A percentile compares a stretch with the other conserved stretches of the same genome.
Evolutionary conservation across 2,113 vertebrate genomes (phyloP).

Genomic region (Pterocles gutturalis): DNA sequence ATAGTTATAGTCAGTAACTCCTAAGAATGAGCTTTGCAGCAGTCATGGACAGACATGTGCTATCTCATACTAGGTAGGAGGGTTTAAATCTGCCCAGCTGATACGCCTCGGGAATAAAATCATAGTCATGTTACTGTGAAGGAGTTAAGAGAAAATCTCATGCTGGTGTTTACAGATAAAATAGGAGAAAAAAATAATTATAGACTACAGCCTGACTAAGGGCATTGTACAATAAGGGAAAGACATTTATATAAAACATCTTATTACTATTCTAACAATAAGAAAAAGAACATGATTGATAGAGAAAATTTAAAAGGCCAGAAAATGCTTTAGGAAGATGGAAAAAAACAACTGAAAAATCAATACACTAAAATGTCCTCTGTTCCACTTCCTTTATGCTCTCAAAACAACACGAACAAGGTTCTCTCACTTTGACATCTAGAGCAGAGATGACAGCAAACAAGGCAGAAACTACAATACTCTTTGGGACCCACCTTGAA

Average conservation of each 20-base stretch:
- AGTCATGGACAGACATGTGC: background rate
- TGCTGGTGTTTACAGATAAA: slow-evolving; percentile 1
- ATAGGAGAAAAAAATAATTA: slow-evolving; percentile 15
- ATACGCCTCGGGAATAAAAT: background rate
- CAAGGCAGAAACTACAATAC: background rate
- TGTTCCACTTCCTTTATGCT: background rate
- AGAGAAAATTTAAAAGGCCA: background rate
- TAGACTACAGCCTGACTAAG: background rate
- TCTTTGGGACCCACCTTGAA: slow-evolving; percentile 30
- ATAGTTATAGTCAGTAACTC: accelerated
- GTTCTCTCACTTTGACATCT: background rate
- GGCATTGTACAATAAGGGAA: slow-evolving; percentile 3
- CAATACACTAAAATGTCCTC: background rate
- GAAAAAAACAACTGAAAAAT: background rate
- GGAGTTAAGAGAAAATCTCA: background rate
- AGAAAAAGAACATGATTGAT: background rate
- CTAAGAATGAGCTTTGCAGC: background rate
- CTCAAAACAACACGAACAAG: background rate
- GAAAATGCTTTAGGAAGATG: slow-evolving; percentile 4
- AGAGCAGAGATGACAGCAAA: slow-evolving; percentile 3
- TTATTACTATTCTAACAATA: background rate
- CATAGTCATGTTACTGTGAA: background rate
- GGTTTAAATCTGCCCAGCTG: background rate
- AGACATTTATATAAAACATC: background rate
- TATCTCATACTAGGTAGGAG: background rate